phyloP scores from a whole-genome alignment of 2,888 invertebrate species.

The Dexiosoma caninum region DNA sequence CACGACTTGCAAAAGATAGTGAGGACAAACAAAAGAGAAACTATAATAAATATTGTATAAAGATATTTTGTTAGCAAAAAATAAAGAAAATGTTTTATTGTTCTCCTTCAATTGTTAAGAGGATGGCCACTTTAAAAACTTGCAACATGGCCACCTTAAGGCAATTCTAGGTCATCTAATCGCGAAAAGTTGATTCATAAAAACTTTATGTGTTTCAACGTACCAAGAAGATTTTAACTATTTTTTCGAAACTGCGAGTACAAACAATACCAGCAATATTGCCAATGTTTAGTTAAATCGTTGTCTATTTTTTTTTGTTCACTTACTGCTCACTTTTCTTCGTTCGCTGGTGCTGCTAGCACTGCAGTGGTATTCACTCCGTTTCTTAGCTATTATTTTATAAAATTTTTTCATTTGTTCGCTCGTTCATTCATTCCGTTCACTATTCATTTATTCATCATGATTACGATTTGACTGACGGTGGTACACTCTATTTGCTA shows the following conservation, averaged over 20 bases:
- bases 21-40: conserved; percentile 39
- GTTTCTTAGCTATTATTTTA: conserved; percentile 29
- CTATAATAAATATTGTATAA: conserved; percentile 28
- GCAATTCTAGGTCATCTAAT: conserved; percentile 43
- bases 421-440: conserved; percentile 30
- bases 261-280: background rate
- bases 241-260: conserved; percentile 15
- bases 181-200: conserved; percentile 39
- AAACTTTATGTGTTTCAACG: conserved; percentile 37
- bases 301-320: conserved; percentile 1
- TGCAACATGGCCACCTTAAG: conserved; percentile 14
- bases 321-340: conserved; percentile 40
- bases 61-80: background rate
- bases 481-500: conserved; percentile 73
- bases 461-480: conserved; percentile 63
- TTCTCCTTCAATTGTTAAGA: background rate
- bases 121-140: background rate
- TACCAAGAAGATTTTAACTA: background rate
- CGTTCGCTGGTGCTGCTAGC: conserved; percentile 13
- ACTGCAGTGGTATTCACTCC: background rate
- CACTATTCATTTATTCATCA: conserved; percentile 57
- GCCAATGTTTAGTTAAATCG: background rate
- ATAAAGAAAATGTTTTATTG: background rate
- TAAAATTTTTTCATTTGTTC: conserved; percentile 19
- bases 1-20: background rate